Evolutionary conservation across 2,888 invertebrate species (phyloP), one percentile per base, ranked within the genome.

Genomic region (Synanthedon vespiformis): DNA sequence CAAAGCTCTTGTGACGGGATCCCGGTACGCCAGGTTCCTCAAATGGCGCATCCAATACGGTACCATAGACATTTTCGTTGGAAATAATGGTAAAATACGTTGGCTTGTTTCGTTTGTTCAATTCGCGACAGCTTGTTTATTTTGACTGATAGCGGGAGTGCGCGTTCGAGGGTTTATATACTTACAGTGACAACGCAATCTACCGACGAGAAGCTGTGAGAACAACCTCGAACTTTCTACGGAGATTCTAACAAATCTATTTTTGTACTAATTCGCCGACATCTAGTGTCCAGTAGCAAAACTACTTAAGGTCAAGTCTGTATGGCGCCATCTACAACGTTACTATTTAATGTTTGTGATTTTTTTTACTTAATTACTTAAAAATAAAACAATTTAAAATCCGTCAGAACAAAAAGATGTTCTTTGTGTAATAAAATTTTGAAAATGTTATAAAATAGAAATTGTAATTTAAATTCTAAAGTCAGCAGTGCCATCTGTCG

Each of bases 1-100:
- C 4, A 84, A 58, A 10, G 65, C 69, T 55, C 78, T 72, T 3
- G 61, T 44, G 18, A 86, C 51, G 1, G 84, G 85, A 22, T 84
- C 85, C 49, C 80, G 73, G 52, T 69, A 62, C 41, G 76, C 71
- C 59, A 78, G 50, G 58, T 81, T 84, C 58, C 82, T 70, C 57
- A 86, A 55, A 70, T 87, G 85, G 40, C 86, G 79, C 57, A 80
- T 61, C 86, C 86, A 86, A 59, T 81, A 85, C 58, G 86, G 86
- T 57, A 75, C 60, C 11, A 86, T 67, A 57, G 85, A 84, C 86
- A 87, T 87, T 71, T 76, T 73, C 40, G 52, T 53, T 51, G 40
- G n/a, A n/a, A n/a, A n/a, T n/a, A n/a, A n/a, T n/a, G n/a, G 41
- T 55, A 52, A 57, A 34, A 34, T 34, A 34, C 27, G n/a, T 34